Conservation (phyloP, 2,888 invertebrate species). For the Trisateles emortualis region DNA sequence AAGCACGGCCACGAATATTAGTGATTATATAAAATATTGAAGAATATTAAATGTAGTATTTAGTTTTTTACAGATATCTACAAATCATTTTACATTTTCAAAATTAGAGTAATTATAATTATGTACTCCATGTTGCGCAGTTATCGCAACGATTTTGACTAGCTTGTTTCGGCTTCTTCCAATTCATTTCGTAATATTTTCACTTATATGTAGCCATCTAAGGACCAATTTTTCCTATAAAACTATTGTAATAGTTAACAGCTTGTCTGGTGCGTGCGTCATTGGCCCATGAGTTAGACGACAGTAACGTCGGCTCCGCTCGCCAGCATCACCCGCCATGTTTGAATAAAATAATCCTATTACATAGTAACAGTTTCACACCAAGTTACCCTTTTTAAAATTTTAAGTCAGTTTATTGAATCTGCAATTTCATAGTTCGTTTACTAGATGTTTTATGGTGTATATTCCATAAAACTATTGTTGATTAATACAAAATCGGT, state of each 20-base stretch:
- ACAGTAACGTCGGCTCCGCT: neutral
- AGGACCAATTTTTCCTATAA: conserved; percentile 52
- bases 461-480: neutral
- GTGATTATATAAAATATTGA: conserved; percentile 49
- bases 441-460: neutral
- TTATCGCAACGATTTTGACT: conserved; percentile 17
- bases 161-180: conserved; percentile 44
- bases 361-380: neutral
- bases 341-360: neutral
- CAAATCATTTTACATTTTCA: conserved; percentile 61
- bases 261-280: conserved; percentile 13
- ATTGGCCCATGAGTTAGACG: conserved; percentile 6
- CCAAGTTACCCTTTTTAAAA: conserved; percentile 8
- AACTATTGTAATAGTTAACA: conserved; percentile 29
- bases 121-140: conserved; percentile 27
- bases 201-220: conserved; percentile 42
- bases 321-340: too few species aligned
- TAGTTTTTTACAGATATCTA: conserved; percentile 70
- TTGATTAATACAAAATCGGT: conserved; percentile 5
- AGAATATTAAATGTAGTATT: conserved; percentile 62
- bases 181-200: conserved; percentile 32
- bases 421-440: neutral
- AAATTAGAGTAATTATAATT: conserved; percentile 46
- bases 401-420: conserved; percentile 1
- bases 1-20: conserved; percentile 58